Evolutionary conservation across 2,888 invertebrate genomes (phyloP).

Genomic region (Ochropacha duplaris): DNA sequence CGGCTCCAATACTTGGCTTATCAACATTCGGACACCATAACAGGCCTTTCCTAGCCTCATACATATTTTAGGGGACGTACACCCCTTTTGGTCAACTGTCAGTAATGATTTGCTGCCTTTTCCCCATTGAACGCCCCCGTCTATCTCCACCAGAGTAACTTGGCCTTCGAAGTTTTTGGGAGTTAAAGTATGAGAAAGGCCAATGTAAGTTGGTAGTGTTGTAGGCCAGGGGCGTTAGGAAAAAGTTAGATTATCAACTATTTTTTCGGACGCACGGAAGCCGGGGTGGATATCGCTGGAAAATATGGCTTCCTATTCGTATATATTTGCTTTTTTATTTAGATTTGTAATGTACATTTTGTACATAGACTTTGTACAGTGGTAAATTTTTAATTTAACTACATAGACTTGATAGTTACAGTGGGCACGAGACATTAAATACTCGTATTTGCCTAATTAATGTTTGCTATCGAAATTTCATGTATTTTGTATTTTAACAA

Average conservation of each 20-base stretch:
- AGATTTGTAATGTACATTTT: conserved; percentile 43
- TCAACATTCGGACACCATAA: conserved; percentile 83
- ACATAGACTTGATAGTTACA: too few species aligned
- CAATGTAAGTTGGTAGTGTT: conserved; percentile 37
- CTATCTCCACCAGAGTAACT: conserved; percentile 35
- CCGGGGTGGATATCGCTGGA: conserved; percentile 74
- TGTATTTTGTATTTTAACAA: too few species aligned
- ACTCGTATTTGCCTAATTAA: not conserved
- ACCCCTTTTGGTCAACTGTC: conserved; percentile 83
- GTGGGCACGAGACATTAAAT: not conserved
- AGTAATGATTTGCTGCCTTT: conserved; percentile 81
- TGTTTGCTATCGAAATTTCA: not conserved
- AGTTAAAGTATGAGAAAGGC: conserved; percentile 19
- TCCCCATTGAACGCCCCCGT: conserved; percentile 72
- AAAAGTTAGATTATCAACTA: conserved; percentile 81
- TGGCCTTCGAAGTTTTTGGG: conserved; percentile 26
- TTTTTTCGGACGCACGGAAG: conserved; percentile 75
- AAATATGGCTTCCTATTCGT: conserved; percentile 82
- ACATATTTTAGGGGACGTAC: conserved; percentile 78
- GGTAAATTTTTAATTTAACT: conserved; percentile 11
- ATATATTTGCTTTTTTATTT: conserved; percentile 61
- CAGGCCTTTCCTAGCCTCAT: conserved; percentile 78
- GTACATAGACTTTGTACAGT: conserved; percentile 9
- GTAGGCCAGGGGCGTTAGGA: conserved; percentile 70
- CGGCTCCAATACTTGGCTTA: conserved; percentile 77